Percentiles rank a stretch among this genome's conserved stretches.
Conservation (phyloP, 2,113 vertebrate genomes). For the Coryphaenoides rupestris region DNA sequence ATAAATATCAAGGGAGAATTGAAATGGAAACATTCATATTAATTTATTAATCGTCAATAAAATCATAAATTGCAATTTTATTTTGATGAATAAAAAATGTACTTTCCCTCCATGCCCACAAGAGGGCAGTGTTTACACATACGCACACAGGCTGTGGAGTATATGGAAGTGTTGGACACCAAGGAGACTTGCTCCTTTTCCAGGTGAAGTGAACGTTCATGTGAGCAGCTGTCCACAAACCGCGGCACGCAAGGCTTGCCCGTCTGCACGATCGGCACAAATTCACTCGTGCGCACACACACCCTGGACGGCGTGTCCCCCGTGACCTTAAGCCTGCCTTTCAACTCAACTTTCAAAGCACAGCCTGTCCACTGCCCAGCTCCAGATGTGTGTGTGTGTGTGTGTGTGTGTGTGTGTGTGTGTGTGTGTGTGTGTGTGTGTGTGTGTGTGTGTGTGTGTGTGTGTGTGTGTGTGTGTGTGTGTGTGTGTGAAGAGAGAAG, state of each 20-base stretch:
- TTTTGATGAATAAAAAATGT: no score
- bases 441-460: no score
- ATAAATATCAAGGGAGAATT: no score
- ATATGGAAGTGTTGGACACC: background rate
- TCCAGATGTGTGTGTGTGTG: no score
- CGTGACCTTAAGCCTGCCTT: slow-evolving; percentile 37
- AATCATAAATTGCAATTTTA: no score
- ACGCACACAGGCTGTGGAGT: background rate
- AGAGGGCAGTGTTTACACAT: background rate
- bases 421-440: no score
- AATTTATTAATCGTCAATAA: no score
- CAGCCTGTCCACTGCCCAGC: slow-evolving; percentile 23
- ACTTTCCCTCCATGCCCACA: background rate
- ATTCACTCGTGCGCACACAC: background rate
- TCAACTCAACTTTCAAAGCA: slow-evolving; percentile 64
- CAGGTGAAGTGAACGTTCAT: background rate
- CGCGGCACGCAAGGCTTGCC: background rate
- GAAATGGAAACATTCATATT: no score
- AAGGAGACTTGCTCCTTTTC: background rate
- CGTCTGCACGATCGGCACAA: background rate
- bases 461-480: slow-evolving; percentile 14
- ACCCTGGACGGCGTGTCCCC: slow-evolving; percentile 18
- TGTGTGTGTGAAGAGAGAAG: no score
- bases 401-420: no score
- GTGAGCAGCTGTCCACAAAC: background rate